These are phyloP conservation scores for Eulemur mongoz DNA, from an alignment of 2,797 vertebrate genomes.

Conservation along the genomic window DNA sequence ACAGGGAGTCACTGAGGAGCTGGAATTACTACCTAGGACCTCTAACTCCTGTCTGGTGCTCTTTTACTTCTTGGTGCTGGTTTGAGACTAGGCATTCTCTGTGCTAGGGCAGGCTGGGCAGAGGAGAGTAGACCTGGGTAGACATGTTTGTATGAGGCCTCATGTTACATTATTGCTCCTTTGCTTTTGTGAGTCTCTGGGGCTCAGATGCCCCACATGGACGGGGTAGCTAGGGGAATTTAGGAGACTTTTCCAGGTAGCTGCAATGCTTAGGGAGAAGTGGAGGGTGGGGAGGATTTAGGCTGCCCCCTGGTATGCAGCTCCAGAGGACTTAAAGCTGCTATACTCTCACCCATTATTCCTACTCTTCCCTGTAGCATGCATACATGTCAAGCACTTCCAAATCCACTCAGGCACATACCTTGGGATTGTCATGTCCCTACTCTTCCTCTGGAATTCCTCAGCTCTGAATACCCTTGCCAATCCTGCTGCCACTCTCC, in stretches of 20 bases:
- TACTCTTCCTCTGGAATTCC: background rate
- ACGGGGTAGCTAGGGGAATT: background rate
- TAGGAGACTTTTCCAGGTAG: background rate
- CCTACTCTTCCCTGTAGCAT: background rate
- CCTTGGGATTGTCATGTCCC: background rate
- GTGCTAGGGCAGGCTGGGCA: background rate
- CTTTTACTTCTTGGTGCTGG: background rate
- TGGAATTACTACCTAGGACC: background rate
- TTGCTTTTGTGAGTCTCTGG: constrained; percentile 15
- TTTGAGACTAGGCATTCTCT: background rate
- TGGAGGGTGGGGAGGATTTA: background rate
- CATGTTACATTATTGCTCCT: background rate
- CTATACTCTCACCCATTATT: background rate
- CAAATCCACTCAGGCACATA: background rate
- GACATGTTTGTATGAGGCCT: background rate
- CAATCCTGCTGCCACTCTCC: background rate
- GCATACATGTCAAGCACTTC: background rate
- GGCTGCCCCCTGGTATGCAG: background rate
- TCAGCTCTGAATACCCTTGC: background rate
- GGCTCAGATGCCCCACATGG: background rate
- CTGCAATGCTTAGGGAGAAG: background rate
- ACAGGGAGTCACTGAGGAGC: background rate
- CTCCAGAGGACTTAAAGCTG: background rate
- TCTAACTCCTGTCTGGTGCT: background rate
- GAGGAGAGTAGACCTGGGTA: background rate